Evolutionary conservation across 2,888 invertebrate genomes (phyloP).

Genomic region (Euclidia mi): DNA sequence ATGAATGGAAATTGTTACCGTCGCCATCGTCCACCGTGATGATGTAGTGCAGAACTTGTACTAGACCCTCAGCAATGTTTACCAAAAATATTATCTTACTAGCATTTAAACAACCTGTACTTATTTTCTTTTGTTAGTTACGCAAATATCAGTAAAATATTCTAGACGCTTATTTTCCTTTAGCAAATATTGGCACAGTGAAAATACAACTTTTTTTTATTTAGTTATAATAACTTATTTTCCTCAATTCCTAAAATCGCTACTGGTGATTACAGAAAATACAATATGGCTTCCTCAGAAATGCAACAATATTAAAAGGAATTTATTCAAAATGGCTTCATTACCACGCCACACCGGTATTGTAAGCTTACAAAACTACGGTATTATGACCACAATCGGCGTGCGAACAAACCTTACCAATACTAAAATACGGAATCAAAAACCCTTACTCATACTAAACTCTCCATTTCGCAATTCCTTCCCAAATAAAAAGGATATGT

Average conservation of each 20-base stretch:
- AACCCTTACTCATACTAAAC: slow-evolving; percentile 5
- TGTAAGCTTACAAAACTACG: slow-evolving; percentile 57
- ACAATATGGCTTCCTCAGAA: slow-evolving; percentile 25
- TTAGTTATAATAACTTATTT: too few species aligned
- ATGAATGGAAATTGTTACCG: too few species aligned
- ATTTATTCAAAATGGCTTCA: slow-evolving; percentile 57
- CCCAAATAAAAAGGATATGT: background rate
- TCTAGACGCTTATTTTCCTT: too few species aligned
- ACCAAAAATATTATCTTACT: too few species aligned
- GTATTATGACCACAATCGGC: slow-evolving; percentile 44
- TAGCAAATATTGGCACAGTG: background rate
- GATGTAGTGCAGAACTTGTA: too few species aligned
- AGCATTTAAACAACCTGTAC: too few species aligned
- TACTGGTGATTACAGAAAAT: slow-evolving; percentile 22
- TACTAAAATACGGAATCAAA: slow-evolving; percentile 20
- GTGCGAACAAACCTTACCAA: slow-evolving; percentile 27
- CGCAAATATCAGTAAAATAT: too few species aligned
- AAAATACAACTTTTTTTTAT: too few species aligned
- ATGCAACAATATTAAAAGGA: slow-evolving; percentile 33
- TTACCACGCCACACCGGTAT: slow-evolving; percentile 52
- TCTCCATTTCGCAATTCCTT: slow-evolving; percentile 27
- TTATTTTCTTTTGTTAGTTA: too few species aligned
- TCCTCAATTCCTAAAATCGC: slow-evolving; percentile 4
- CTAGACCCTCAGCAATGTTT: too few species aligned
- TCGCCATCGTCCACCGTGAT: too few species aligned